Base-by-base conservation (phyloP, 2,797 vertebrate species). In the Podarcis lilfordi region DNA sequence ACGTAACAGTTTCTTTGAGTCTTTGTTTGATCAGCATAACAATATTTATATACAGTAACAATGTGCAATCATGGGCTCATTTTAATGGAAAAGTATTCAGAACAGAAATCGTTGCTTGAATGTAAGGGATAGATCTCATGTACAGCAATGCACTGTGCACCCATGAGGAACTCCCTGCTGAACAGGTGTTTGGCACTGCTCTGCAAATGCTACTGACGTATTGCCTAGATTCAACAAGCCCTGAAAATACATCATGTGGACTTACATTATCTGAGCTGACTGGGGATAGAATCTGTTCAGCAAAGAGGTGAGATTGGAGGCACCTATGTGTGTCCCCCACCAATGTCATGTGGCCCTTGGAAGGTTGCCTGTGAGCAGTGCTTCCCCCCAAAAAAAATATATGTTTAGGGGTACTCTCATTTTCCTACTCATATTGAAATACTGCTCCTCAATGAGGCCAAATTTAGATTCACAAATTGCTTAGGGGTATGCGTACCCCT, bases 101-200 rank as follows among this genome's bases (percentile, higher is more conserved):
- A 89, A 91, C 8, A 85, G 82, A 92, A 94, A 91, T 89, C 27
- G 0, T 91, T 91, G 0, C 86, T 92, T 84, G 2, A 0, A 76
- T 7, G 29, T 77, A n/a, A 27, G 84, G 89, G 2, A 82, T 86
- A 82, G 82, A 68, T 35, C 92, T 72, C 19, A 15, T 55, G 50
- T 10, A 72, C 71, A 55, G 50, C 50, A 55, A 55, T 55, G 50
- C 50, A 55, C 50, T 55, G 50, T 55, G 50, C 50, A 15, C 13
- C 50, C 50, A 55, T 15, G 50, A 55, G 50, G 50, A 15, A 55
- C 50, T 55, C 50, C 13, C 50, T 15, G 13, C 50, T 55, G 50
- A 55, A 72, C n/a, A 72, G n/a, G 21, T 32, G 21, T 32, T 17
- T 35, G 71, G 71, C 71, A 72, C n/a, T 32, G 35, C 71, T 72